A percentile compares a stretch with the other conserved stretches of the same genome.
These are phyloP conservation scores for Micropoecilia bifurca DNA, from an alignment of 2,797 vertebrate genomes.

Conservation along the genomic window DNA sequence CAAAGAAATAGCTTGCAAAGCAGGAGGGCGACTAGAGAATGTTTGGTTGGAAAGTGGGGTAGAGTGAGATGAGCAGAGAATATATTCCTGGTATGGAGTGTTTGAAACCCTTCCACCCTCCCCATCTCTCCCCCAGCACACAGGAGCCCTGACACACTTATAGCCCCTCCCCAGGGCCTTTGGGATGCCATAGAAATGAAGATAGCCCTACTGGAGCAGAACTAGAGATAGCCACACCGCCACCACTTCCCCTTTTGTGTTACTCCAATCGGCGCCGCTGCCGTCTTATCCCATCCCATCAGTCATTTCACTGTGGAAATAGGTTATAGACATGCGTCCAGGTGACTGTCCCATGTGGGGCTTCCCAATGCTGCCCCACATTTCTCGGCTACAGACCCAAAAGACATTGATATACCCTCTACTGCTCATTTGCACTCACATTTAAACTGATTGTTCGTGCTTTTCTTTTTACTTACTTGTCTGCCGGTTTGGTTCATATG, in stretches of 20 bases:
- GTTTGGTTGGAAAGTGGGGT: constrained; percentile 22
- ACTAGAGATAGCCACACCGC: constrained; percentile 53
- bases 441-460: neutral
- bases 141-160: constrained; percentile 69
- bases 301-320: constrained; percentile 65
- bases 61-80: constrained; percentile 32
- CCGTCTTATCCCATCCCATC: constrained; percentile 63
- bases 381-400: constrained; percentile 18
- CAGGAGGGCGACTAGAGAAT: constrained; percentile 36
- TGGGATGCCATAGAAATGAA: constrained; percentile 54
- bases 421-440: neutral
- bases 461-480: neutral
- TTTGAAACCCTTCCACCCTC: constrained; percentile 46
- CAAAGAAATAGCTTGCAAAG: constrained; percentile 33
- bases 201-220: constrained; percentile 58
- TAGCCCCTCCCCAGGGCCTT: constrained; percentile 55
- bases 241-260: constrained; percentile 45
- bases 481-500: neutral
- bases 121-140: constrained; percentile 47
- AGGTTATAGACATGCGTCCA: constrained; percentile 55
- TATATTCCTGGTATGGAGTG: constrained; percentile 29
- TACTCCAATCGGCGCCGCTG: constrained; percentile 38
- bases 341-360: constrained; percentile 51
- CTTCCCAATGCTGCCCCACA: constrained; percentile 35
- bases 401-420: constrained; percentile 13